phyloP scores from a whole-genome alignment of 2,888 invertebrate genomes.

The Aphodius granarius region DNA sequence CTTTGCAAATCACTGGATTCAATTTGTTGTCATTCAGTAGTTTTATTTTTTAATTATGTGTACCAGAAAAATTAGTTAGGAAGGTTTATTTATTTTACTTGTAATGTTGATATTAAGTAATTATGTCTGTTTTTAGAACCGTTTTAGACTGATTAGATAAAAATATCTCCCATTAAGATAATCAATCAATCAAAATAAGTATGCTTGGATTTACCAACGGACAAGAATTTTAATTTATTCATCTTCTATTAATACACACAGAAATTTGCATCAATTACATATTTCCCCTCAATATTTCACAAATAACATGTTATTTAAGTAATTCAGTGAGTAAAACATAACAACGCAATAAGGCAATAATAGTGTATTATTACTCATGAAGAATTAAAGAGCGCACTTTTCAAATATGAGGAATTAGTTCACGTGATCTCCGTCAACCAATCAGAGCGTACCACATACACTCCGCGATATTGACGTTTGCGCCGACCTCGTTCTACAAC shows the following conservation, averaged over 20 bases:
- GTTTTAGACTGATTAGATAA: not conserved
- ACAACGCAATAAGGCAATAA: not conserved
- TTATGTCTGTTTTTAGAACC: not conserved
- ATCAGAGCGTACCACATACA: conserved; percentile 24
- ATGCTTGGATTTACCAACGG: not conserved
- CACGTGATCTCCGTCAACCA: conserved; percentile 9
- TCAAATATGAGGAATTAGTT: too few species aligned
- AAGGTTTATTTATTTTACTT: too few species aligned
- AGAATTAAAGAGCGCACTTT: not conserved
- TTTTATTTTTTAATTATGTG: too few species aligned
- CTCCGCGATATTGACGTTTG: conserved; percentile 12
- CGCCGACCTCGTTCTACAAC: conserved; percentile 8
- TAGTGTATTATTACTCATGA: not conserved
- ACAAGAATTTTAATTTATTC: too few species aligned
- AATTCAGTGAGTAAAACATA: not conserved
- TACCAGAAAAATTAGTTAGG: too few species aligned
- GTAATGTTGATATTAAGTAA: not conserved
- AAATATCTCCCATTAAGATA: not conserved
- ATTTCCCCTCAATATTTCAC: not conserved
- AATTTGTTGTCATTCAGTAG: too few species aligned
- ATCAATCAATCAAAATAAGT: not conserved
- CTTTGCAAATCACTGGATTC: too few species aligned
- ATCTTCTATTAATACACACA: too few species aligned
- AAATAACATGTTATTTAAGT: not conserved
- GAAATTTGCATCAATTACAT: not conserved